Conservation (phyloP, 1,140 invertebrate genomes). For the Ladona fulva region DNA sequence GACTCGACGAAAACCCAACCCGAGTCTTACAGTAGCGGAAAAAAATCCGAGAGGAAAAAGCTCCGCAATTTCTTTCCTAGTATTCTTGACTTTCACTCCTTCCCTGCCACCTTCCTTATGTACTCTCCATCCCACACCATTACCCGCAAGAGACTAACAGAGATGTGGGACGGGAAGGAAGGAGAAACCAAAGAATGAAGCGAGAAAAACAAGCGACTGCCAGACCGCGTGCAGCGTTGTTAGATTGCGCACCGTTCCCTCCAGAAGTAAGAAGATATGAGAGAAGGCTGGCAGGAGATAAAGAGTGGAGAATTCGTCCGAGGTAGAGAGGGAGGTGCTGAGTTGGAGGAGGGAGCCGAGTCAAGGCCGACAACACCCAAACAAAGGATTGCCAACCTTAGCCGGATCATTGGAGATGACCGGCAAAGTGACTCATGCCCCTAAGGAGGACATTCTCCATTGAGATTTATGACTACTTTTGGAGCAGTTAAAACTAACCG, state of each 20-base stretch:
- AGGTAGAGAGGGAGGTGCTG: background rate
- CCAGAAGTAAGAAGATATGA: background rate
- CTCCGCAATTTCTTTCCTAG: background rate
- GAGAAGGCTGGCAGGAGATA: constrained; percentile 20
- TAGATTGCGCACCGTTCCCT: background rate
- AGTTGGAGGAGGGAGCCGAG: background rate
- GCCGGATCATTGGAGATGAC: background rate
- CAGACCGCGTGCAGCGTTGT: background rate
- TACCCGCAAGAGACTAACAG: background rate
- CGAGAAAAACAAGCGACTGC: background rate
- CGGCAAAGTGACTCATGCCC: background rate
- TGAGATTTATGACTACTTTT: background rate
- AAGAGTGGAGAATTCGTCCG: constrained; percentile 19
- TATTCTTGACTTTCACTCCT: background rate
- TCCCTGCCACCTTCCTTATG: background rate
- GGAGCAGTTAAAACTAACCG: no score
- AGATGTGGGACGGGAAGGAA: background rate
- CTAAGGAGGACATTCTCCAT: background rate
- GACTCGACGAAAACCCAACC: background rate
- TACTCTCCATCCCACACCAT: background rate
- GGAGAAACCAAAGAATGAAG: background rate
- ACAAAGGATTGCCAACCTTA: background rate
- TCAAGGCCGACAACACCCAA: constrained; percentile 13
- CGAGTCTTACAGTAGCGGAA: background rate
- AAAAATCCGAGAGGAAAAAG: background rate